These are phyloP conservation scores for Limnodromus scolopaceus DNA, from an alignment of 2,797 vertebrate species.

Conservation along the genomic window DNA sequence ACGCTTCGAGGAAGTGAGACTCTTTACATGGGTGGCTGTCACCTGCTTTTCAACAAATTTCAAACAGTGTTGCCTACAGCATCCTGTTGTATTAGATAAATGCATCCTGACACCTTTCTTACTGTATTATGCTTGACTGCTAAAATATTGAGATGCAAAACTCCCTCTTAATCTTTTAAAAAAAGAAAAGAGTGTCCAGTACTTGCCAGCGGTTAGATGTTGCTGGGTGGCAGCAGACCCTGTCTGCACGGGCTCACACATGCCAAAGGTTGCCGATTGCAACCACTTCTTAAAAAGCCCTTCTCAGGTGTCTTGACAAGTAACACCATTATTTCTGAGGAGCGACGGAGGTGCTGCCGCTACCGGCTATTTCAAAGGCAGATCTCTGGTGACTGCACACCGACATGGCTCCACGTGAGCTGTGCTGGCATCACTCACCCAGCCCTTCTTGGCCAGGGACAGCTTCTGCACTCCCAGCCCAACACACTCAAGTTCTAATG, in stretches of 20 bases:
- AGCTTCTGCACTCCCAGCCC: not conserved
- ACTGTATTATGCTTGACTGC: not conserved
- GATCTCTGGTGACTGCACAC: not conserved
- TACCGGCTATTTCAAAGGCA: not conserved
- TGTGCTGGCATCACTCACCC: no score
- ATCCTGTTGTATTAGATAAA: slow-evolving; percentile 49
- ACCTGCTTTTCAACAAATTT: slow-evolving; percentile 66
- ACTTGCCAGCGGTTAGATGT: not conserved
- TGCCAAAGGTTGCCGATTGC: not conserved
- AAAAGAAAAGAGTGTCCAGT: not conserved
- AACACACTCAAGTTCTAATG: accelerated
- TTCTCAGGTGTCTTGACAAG: not conserved
- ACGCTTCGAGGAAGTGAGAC: slow-evolving; percentile 25
- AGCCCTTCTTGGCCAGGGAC: not conserved
- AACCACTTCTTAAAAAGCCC: not conserved
- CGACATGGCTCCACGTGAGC: not conserved
- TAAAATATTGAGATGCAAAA: slow-evolving; percentile 27
- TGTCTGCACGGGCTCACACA: not conserved
- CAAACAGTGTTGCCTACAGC: slow-evolving; percentile 56
- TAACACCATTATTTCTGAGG: not conserved
- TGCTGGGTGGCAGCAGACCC: not conserved
- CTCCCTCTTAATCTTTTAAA: not conserved
- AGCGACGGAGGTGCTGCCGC: not conserved
- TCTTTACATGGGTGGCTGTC: slow-evolving; percentile 47
- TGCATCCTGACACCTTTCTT: slow-evolving; percentile 45